Evolutionary conservation across 2,888 invertebrate genomes (phyloP).

Genomic region (Tolmerus cingulatus): DNA sequence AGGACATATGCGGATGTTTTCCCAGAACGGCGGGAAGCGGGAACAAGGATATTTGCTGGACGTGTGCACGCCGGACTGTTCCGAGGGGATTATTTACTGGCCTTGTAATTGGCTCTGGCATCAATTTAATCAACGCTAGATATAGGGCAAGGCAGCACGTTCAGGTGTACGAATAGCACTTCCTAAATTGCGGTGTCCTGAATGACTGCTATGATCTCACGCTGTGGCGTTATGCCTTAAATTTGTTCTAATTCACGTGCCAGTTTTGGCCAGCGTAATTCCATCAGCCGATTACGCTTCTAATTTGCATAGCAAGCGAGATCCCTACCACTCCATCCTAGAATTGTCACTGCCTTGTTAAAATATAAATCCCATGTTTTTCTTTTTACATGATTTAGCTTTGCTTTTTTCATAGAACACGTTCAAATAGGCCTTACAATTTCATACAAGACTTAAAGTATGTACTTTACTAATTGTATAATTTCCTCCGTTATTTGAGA

Average conservation of each 20-base stretch:
- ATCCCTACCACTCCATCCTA: background rate
- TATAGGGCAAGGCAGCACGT: background rate
- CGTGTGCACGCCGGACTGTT: background rate
- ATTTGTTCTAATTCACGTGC: background rate
- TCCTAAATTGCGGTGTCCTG: background rate
- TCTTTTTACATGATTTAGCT: background rate
- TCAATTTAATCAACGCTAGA: conserved; percentile 11
- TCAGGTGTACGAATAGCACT: background rate
- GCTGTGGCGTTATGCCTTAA: background rate
- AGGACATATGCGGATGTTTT: background rate
- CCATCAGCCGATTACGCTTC: background rate
- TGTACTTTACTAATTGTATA: too few species aligned
- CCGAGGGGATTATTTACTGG: conserved; percentile 10
- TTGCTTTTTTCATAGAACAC: background rate
- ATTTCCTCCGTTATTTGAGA: too few species aligned
- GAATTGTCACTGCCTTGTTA: background rate
- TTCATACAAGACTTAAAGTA: too few species aligned
- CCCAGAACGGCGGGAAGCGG: background rate
- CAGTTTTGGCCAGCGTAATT: background rate
- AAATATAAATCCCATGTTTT: background rate
- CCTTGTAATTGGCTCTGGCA: background rate
- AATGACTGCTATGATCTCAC: background rate
- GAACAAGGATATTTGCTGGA: background rate
- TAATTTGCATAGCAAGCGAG: background rate
- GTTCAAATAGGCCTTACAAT: background rate